phyloP scores from a whole-genome alignment of 1,140 invertebrate genomes.

The Pseudoatta argentina region DNA sequence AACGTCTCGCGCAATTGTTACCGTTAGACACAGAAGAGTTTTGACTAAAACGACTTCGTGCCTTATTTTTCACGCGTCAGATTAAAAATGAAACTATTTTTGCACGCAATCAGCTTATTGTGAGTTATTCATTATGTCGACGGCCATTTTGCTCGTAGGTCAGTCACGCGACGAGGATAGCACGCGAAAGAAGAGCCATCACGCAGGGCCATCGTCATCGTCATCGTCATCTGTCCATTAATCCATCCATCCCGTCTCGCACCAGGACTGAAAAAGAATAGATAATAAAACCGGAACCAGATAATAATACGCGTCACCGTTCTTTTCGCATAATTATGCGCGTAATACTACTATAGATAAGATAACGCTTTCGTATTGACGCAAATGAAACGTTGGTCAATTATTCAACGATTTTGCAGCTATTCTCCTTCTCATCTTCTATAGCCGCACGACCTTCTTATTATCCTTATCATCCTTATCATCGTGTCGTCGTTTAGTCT shows the following conservation, averaged over 20 bases:
- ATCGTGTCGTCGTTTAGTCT: conserved; percentile 18
- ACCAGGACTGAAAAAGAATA: not conserved
- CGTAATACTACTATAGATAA: conserved; percentile 10
- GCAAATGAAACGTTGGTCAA: conserved; percentile 14
- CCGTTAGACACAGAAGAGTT: no score
- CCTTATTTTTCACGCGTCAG: not conserved
- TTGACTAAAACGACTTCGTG: not conserved
- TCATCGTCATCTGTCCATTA: conserved; percentile 18
- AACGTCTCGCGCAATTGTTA: not conserved
- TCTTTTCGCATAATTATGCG: not conserved
- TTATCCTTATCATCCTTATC: conserved; percentile 36
- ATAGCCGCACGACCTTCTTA: conserved; percentile 3
- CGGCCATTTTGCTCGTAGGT: conserved; percentile 6
- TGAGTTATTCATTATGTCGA: conserved; percentile 23
- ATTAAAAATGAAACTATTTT: conserved; percentile 33
- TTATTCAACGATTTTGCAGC: conserved; percentile 39
- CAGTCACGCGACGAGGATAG: conserved; percentile 40
- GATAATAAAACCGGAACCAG: not conserved
- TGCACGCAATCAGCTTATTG: not conserved
- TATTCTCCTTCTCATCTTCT: no score
- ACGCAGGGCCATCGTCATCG: conserved; percentile 49
- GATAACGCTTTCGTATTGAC: conserved; percentile 33
- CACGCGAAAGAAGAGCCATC: conserved; percentile 1
- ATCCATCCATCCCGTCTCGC: not conserved
- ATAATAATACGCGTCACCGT: not conserved